Evolutionary conservation across 2,113 vertebrate genomes (phyloP).

Genomic region (Tricholaema leucomelas): DNA sequence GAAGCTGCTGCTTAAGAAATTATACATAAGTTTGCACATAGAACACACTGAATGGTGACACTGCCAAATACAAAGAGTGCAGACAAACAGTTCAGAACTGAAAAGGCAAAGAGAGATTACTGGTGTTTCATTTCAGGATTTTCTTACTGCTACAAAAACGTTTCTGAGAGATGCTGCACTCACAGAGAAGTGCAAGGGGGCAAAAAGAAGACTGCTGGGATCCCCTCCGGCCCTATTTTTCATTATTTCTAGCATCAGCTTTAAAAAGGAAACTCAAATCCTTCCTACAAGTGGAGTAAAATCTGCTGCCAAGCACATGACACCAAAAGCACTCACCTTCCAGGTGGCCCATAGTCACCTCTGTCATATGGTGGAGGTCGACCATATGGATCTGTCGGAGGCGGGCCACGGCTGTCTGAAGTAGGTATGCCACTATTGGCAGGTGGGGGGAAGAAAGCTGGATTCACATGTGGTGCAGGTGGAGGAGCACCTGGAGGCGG

Average conservation of each 20-base stretch:
- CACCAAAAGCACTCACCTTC: conserved; percentile 83
- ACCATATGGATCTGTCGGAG: conserved; percentile 92
- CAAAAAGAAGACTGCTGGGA: not conserved
- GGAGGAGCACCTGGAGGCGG: conserved; percentile 96
- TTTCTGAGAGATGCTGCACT: not conserved
- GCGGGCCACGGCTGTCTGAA: conserved; percentile 92
- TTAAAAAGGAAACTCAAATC: not conserved
- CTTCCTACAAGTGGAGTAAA: not conserved
- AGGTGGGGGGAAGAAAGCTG: conserved; percentile 97
- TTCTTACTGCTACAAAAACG: not conserved
- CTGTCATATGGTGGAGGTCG: conserved; percentile 95
- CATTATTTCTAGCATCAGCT: not conserved
- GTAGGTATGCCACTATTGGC: conserved; percentile 93
- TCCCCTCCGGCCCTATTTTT: not conserved
- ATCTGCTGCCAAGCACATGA: not conserved
- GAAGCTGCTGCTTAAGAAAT: not conserved
- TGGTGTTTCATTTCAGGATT: not conserved
- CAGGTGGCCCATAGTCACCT: conserved; percentile 93
- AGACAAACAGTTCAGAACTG: conserved; percentile 8
- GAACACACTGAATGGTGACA: not conserved
- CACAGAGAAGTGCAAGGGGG: not conserved
- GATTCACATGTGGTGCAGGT: conserved; percentile 97
- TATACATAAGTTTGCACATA: not conserved
- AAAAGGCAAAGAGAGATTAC: not conserved
- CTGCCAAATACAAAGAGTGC: not conserved